Conservation (phyloP, 2,888 invertebrate species). For the Epicampocera succincta region DNA sequence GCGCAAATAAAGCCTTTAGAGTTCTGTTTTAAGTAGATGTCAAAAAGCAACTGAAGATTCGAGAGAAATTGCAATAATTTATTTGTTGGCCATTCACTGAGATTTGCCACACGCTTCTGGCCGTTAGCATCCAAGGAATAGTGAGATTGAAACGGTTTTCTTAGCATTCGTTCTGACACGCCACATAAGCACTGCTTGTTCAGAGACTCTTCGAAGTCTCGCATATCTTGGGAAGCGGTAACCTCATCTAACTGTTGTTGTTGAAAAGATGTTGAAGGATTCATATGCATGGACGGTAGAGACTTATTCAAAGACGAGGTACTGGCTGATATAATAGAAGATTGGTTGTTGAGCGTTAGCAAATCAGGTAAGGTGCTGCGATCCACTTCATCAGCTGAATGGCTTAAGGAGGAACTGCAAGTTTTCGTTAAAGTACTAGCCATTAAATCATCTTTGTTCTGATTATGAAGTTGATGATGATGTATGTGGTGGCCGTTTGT, state of each 20-base stretch:
- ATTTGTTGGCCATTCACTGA: constrained; percentile 86
- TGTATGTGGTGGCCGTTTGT: constrained; percentile 57
- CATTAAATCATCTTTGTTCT: constrained; percentile 41
- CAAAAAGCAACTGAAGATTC: constrained; percentile 91
- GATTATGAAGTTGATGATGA: constrained; percentile 55
- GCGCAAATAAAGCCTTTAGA: constrained; percentile 91
- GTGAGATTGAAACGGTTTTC: constrained; percentile 87
- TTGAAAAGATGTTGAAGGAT: constrained; percentile 18
- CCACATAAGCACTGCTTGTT: constrained; percentile 91
- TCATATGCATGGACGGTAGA: constrained; percentile 4
- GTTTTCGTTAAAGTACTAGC: constrained; percentile 50
- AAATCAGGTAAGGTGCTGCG: constrained; percentile 75
- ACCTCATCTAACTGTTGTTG: constrained; percentile 62
- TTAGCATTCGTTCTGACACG: constrained; percentile 86
- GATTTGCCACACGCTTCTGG: constrained; percentile 82
- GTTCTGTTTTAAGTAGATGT: constrained; percentile 92
- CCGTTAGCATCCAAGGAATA: constrained; percentile 82
- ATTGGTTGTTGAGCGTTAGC: constrained; percentile 70
- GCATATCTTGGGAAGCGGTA: constrained; percentile 77
- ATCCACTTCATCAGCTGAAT: constrained; percentile 78
- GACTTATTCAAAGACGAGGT: constrained; percentile 25
- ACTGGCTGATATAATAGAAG: constrained; percentile 43
- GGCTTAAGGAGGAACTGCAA: constrained; percentile 28
- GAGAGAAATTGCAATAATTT: constrained; percentile 90
- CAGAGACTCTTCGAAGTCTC: constrained; percentile 82